phyloP scores from a whole-genome alignment of 1,140 invertebrate species.

The Micrasema minimum region DNA sequence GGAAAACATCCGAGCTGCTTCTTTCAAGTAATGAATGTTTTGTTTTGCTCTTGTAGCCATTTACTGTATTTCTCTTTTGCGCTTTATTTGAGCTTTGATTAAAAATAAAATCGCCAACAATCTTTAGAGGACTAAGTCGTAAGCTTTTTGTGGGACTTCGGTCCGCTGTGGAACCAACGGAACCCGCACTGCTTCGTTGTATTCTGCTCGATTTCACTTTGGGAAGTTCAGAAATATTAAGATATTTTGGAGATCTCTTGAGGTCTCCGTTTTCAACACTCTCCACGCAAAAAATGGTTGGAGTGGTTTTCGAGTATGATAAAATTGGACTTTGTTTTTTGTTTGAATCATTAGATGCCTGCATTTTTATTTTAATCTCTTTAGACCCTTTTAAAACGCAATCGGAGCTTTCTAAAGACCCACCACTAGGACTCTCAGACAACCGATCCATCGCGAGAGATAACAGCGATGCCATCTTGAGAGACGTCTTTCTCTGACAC shows the following conservation, averaged over 20 bases:
- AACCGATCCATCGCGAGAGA: background rate
- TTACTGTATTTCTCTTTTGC: constrained; percentile 33
- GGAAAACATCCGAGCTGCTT: constrained; percentile 43
- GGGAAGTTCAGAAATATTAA: constrained; percentile 21
- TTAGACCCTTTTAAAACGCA: background rate
- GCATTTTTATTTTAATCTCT: background rate
- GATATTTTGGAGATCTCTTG: constrained; percentile 26
- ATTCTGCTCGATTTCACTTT: background rate
- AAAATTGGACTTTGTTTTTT: background rate
- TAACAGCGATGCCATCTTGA: constrained; percentile 6
- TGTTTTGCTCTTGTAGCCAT: constrained; percentile 36
- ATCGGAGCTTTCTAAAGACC: constrained; percentile 13
- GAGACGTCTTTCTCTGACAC: constrained; percentile 41
- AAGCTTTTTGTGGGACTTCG: constrained; percentile 46
- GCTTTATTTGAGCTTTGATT: constrained; percentile 41
- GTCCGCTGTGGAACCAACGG: constrained; percentile 14
- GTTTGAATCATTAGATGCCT: background rate
- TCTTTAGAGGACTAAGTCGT: constrained; percentile 46
- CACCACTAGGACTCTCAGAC: background rate
- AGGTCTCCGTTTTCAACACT: constrained; percentile 22
- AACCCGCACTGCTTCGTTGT: constrained; percentile 8
- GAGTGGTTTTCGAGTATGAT: constrained; percentile 10
- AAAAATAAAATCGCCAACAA: constrained; percentile 45
- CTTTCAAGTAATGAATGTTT: constrained; percentile 31
- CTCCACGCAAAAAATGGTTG: constrained; percentile 19